Evolutionary conservation across 2,888 invertebrate genomes (phyloP), one percentile per base, ranked within the genome.

Genomic region (Drosophila mimica): DNA sequence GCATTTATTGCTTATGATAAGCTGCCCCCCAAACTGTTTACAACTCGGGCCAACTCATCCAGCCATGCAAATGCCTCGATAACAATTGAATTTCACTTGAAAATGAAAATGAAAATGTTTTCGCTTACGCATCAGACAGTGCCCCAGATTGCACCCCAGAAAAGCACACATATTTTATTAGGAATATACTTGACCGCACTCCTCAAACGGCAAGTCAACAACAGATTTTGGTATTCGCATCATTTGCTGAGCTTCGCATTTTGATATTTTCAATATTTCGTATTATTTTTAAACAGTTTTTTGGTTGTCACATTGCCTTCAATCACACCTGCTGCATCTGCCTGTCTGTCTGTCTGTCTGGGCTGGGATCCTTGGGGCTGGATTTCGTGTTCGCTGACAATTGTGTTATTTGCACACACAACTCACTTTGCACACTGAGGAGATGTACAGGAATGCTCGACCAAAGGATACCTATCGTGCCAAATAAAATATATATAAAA

Each of bases 1-100:
- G 77, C 81, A 79, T 83, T 88, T 85, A 83, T 85, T 81, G 83
- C 83, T 70, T 68, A 65, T 79, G 85, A 85, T 88, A 88, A 88
- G 88, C 77, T 56, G 46, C 49, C 63, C 64, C 40, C 59, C 46
- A 43, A 66, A 60, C 66, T 46, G 70, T 51, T 59, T 13, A 63
- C 46, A 38, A n/a, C 54, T 28, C 17, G 7, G 6, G 17, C 40
- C 38, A n/a, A 28, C 25, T 13, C 46, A 25, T 25, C 25, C 20
- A 34, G 15, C 60, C 66, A 77, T 77, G 78, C 70, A 77, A 74
- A 77, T 77, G 40, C 40, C 49, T 49, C 74, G 63, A 74, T 75
- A 71, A 72, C 78, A 79, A 79, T 79, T 79, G 78, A 79, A 73
- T 59, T 74, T 76, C 72, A 64, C 69, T 79, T 67, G 63, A 79